Percentiles rank a stretch among this genome's conserved stretches.
Evolutionary conservation across 2,797 vertebrate genomes (phyloP).

Genomic region (Pantherophis alleghaniensis): DNA sequence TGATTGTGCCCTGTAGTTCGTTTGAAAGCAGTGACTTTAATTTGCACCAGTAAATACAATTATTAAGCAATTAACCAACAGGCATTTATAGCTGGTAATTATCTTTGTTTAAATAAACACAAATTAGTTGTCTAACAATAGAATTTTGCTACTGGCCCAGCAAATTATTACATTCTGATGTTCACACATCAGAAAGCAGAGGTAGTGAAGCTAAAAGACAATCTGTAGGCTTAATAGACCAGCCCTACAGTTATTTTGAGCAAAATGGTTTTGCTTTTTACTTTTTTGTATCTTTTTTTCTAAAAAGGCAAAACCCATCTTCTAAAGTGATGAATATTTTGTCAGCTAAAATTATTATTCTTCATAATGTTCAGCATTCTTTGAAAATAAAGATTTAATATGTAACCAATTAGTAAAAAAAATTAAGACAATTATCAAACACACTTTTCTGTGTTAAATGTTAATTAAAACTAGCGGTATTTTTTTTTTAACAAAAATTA

Average conservation of each 20-base stretch:
- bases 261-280: slow-evolving; percentile 49
- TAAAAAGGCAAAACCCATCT: slow-evolving; percentile 29
- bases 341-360: slow-evolving; percentile 59
- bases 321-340: slow-evolving; percentile 53
- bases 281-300: not conserved
- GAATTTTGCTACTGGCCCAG: slow-evolving; percentile 24
- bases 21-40: slow-evolving; percentile 42
- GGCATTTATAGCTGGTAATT: slow-evolving; percentile 27
- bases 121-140: slow-evolving; percentile 31
- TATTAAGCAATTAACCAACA: slow-evolving; percentile 47
- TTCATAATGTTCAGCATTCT: slow-evolving; percentile 55
- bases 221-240: slow-evolving; percentile 28
- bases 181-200: slow-evolving; percentile 20
- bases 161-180: slow-evolving; percentile 3
- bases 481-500: slow-evolving; percentile 61
- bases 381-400: slow-evolving; percentile 69
- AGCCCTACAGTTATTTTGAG: slow-evolving; percentile 43
- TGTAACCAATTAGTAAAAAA: slow-evolving; percentile 64
- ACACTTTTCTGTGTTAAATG: slow-evolving; percentile 66
- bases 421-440: slow-evolving; percentile 67
- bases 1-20: slow-evolving; percentile 4
- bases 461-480: slow-evolving; percentile 68
- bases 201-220: slow-evolving; percentile 6
- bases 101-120: slow-evolving; percentile 51
- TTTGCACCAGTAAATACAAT: slow-evolving; percentile 35